Base-by-base conservation (phyloP, 2,113 vertebrate genomes). In the Istiophorus platypterus region DNA sequence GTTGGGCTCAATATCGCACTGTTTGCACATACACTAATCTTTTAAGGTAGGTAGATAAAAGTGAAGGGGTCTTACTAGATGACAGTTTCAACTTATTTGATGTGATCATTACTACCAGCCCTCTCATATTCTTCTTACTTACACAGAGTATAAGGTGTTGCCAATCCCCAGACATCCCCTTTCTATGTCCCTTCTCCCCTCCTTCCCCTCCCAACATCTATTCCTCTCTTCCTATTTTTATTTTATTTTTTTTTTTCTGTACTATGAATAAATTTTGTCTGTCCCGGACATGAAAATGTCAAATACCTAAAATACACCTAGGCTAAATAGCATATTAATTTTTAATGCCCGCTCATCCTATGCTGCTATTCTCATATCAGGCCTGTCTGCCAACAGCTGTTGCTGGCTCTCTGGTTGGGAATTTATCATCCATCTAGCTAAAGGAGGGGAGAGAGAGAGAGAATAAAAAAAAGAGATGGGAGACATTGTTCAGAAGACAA, bases 221-320 rank as follows among this genome's bases (percentile, higher is more conserved):
- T 83, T 69, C 72, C 76, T 75, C 82, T 82, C 54, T 74, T 80
- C 73, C 72, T 84, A 78, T 88, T 84, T 90, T 84, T 47, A 47
- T 84, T 90, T 81, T 85, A 37, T 89, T 83, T 88, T 82, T 89
- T 92, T 91, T 90, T 89, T 91, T 82, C 88, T 90, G 87, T 92
- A 94, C 94, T 93, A 95, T 95, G 95, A 96, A 96, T 96, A 96
- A 95, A 96, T 96, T 95, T 89, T 94, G 94, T 94, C 94, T 92
- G 93, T 96, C 95, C 95, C 93, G 93, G 95, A 95, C 95, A 95
- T 96, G 95, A 95, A 96, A 96, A 96, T 96, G 95, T 96, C 95
- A 96, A 95, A 95, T 95, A 95, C 95, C 95, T 96, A 96, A 96
- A 96, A 96, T 96, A 96, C 95, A 96, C 95, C 95, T 95, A 95